phyloP scores from a whole-genome alignment of 2,113 vertebrate genomes.

The Gila orcuttii region DNA sequence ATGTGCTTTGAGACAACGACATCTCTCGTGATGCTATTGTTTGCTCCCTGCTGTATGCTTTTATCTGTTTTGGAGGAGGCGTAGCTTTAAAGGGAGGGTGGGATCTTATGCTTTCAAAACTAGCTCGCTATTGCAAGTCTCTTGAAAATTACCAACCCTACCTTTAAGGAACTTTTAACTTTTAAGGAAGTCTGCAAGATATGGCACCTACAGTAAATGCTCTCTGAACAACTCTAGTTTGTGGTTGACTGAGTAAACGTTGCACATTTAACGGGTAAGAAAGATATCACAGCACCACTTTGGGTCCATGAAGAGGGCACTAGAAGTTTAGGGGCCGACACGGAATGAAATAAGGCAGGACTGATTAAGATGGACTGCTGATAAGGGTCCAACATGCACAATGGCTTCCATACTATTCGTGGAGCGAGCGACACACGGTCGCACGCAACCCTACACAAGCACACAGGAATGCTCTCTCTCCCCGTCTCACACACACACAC shows the following conservation, averaged over 20 bases:
- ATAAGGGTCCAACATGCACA: constrained; percentile 57
- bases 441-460: constrained; percentile 54
- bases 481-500: constrained; percentile 31
- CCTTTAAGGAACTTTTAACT: background rate
- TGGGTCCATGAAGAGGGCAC: background rate
- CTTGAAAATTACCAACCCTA: too few relatives aligned
- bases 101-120: too few relatives aligned
- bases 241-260: constrained; percentile 11
- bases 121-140: too few relatives aligned
- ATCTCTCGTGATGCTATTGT: too few relatives aligned
- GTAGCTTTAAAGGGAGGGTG: too few relatives aligned
- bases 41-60: too few relatives aligned
- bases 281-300: constrained; percentile 17
- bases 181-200: background rate
- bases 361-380: constrained; percentile 57
- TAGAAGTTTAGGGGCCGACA: background rate
- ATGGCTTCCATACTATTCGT: constrained; percentile 56
- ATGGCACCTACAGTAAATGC: constrained; percentile 2
- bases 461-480: constrained; percentile 52
- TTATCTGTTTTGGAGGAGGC: too few relatives aligned
- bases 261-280: constrained; percentile 31
- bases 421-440: constrained; percentile 47
- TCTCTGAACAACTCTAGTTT: constrained; percentile 32
- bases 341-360: constrained; percentile 46
- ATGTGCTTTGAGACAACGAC: too few relatives aligned